Evolutionary conservation across 2,797 vertebrate species (phyloP), one percentile per base, ranked within the genome.

Genomic region (Danio aesculapii): DNA sequence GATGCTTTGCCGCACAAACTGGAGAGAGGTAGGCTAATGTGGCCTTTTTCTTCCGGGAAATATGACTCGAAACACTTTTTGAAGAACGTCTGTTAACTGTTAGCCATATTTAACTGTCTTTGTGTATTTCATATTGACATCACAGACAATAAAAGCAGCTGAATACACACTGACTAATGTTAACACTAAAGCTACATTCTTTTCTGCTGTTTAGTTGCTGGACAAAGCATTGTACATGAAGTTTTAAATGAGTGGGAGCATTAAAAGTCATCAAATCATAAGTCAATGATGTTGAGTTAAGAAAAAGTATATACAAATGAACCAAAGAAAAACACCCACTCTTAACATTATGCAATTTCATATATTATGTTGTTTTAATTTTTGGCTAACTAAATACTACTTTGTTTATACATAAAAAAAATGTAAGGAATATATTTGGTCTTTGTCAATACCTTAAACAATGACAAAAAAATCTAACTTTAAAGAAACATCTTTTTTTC

Each of bases 271-370:
- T 92, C 85, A 89, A 84, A 87, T 86, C 62, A 86, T 71, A 85
- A 90, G 87, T 90, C 91, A 91, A 83, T 89, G 84, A 86, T 85
- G 84, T 81, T 91, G 91, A 90, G 90, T 87, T 81, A 30, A 3
- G 30, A 30, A 30, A 30, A 30, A 30, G 30, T 30, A 58, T 21
- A 5, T 58, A 2, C 19, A 2, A 21, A 12, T 6, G 19, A 6
- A 58, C 19, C 21, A 11, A 16, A 17, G 5, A 55, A 55, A 53
- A 55, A 8, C n/a, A 8, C 3, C 30, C 30, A 30, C 3, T 30
- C 30, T 3, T 30, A n/a, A n/a, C n/a, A n/a, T n/a, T n/a, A 30
- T 30, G 30, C 30, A 30, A 30, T n/a, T n/a, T n/a, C n/a, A n/a
- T n/a, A n/a, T n/a, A n/a, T n/a, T n/a, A n/a, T 30, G 30, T 30